A percentile compares a stretch with the other conserved stretches of the same genome.
phyloP scores from a whole-genome alignment of 1,140 invertebrate species.

The Drosophila pectinifera region DNA sequence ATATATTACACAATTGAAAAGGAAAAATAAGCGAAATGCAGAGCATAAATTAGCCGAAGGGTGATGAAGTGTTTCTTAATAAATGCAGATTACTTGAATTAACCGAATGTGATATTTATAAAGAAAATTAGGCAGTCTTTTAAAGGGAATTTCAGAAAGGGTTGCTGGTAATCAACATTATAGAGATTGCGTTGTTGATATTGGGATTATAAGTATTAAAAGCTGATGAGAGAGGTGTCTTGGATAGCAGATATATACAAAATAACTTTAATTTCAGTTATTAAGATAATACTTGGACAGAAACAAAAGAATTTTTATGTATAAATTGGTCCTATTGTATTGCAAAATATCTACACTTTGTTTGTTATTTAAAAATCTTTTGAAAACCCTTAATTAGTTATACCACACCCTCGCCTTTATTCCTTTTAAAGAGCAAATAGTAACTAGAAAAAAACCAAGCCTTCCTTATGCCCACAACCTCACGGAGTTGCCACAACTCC shows the following conservation, averaged over 20 bases:
- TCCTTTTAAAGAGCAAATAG: neutral
- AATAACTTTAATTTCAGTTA: neutral
- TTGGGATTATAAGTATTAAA: neutral
- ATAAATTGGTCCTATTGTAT: too few relatives aligned
- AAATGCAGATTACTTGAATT: constrained; percentile 49
- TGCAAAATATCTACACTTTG: too few relatives aligned
- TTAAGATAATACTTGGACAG: neutral
- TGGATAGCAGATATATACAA: neutral
- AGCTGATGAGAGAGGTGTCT: neutral
- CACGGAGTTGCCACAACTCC: too few relatives aligned
- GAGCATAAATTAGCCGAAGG: constrained; percentile 27
- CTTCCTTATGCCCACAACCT: constrained; percentile 6
- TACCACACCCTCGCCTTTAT: neutral
- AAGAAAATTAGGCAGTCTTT: constrained; percentile 3
- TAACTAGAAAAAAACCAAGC: too few relatives aligned
- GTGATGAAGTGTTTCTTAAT: constrained; percentile 53
- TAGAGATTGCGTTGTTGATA: neutral
- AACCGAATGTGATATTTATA: constrained; percentile 13
- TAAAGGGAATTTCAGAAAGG: neutral
- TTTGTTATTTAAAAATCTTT: neutral
- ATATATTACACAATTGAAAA: constrained; percentile 16
- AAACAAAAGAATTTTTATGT: neutral
- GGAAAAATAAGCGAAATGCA: constrained; percentile 3
- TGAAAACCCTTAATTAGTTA: neutral
- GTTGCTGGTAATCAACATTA: neutral